Conservation (phyloP, 2,113 vertebrate genomes). For the Syrmaticus mikado region DNA sequence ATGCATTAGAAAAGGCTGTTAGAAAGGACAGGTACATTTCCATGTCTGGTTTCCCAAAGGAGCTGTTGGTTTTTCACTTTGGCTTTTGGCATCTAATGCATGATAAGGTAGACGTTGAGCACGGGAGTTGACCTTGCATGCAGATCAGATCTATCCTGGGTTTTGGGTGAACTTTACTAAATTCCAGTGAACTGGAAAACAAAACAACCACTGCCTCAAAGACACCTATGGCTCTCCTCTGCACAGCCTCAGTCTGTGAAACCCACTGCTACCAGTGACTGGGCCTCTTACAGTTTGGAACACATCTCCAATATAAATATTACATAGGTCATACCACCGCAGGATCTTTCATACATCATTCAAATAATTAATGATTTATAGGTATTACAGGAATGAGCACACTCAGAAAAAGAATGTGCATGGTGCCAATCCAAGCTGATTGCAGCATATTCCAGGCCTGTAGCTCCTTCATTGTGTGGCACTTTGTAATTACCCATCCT, state of each 20-base stretch:
- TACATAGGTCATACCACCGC: not conserved
- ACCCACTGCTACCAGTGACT: not conserved
- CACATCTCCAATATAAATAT: not conserved
- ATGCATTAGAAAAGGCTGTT: not conserved
- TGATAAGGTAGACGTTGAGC: not conserved
- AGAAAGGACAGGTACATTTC: not conserved
- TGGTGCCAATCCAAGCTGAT: not conserved
- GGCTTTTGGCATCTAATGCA: not conserved
- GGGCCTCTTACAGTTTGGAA: not conserved
- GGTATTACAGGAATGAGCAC: not conserved
- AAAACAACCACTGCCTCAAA: not conserved
- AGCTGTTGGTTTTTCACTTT: not conserved
- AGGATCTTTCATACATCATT: not conserved
- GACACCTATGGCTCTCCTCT: not conserved
- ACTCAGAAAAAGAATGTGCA: not conserved
- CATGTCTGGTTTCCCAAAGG: not conserved
- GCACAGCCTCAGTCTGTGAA: not conserved
- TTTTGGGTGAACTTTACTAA: not conserved
- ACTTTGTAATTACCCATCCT: slow-evolving; percentile 11
- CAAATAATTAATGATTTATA: slow-evolving; percentile 11
- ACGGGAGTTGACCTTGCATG: not conserved
- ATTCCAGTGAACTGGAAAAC: not conserved
- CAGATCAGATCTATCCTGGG: not conserved
- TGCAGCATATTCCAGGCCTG: not conserved
- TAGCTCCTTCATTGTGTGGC: not conserved